Evolutionary conservation across 2,888 invertebrate species (phyloP).

Genomic region (Xanthorhoe spadicearia): DNA sequence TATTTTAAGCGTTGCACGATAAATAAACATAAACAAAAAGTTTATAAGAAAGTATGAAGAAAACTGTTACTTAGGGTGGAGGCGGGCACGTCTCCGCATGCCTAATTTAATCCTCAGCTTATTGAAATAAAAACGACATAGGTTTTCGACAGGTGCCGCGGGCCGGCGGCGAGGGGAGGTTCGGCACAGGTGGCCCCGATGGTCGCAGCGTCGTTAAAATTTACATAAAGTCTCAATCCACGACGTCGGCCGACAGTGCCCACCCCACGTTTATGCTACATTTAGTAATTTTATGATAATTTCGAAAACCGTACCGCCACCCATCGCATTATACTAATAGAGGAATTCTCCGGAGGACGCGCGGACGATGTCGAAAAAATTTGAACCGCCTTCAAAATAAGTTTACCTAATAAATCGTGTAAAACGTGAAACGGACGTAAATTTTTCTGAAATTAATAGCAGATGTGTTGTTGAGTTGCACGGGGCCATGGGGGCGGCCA

Average conservation of each 20-base stretch:
- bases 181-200: slow-evolving; percentile 82
- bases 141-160: slow-evolving; percentile 83
- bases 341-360: slow-evolving; percentile 71
- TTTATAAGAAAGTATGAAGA: slow-evolving; percentile 58
- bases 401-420: slow-evolving; percentile 80
- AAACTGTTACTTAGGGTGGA: slow-evolving; percentile 54
- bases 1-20: slow-evolving; percentile 5
- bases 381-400: slow-evolving; percentile 76
- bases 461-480: slow-evolving; percentile 81
- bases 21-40: slow-evolving; percentile 32
- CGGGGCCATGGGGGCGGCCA: slow-evolving; percentile 62
- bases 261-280: slow-evolving; percentile 84
- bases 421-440: slow-evolving; percentile 73
- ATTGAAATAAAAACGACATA: slow-evolving; percentile 85
- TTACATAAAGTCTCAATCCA: slow-evolving; percentile 86
- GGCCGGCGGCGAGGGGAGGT: slow-evolving; percentile 56
- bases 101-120: slow-evolving; percentile 83
- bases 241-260: slow-evolving; percentile 76
- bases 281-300: slow-evolving; percentile 86
- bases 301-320: slow-evolving; percentile 83
- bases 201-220: slow-evolving; percentile 85
- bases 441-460: slow-evolving; percentile 79
- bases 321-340: slow-evolving; percentile 85
- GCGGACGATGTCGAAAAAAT: slow-evolving; percentile 69
- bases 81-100: slow-evolving; percentile 72